Base-by-base conservation (phyloP, 1,140 invertebrate species). In the Panulirus ornatus region DNA sequence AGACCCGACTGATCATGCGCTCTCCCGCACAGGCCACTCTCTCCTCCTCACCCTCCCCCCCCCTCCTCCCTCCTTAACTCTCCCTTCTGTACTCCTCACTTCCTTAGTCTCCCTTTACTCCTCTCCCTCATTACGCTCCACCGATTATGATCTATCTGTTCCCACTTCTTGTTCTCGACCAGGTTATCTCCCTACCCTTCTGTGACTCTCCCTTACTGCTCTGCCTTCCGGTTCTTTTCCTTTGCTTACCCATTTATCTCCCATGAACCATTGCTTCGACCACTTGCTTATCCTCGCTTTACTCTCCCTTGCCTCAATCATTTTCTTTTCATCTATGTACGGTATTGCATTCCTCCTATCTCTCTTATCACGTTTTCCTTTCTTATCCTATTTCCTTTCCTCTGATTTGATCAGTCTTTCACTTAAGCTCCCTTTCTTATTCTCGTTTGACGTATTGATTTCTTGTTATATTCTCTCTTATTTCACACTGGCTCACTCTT, bases 1-100 rank as follows among this genome's bases (percentile, higher is more conserved):
- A 75, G 71, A 11, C 84, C 3, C 19, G 40, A 16, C 42, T 51
- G 47, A 36, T 79, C 76, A 58, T 79, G 47, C 76, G 51, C 76
- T 78, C 27, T 78, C 34, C 73, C 75, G 30, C 58, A 38, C 47
- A n/a, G 34, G 16, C 70, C 83, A 19, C 40, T 14, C n/a, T 22
- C 73, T n/a, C 84, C 11, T 27, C 44, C 19, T 19, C 42, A 40
- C 66, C 22, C 54, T 73, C 30, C 36, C 85, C 47, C 16, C 73
- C 36, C 38, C 71, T 9, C 1, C 84, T n/a, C 19, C 73, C 27
- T 30, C 47, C n/a, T 9, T 34, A 38, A 14, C 47, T 27, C 40
- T 73, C 44, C 44, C 22, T 19, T 51, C 83, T 36, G 30, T 22
- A 51, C 36, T 66, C 79, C 36, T 54, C 8, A n/a, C 51, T 42